A percentile compares a stretch with the other conserved stretches of the same genome.
These are phyloP conservation scores for Habroteleia sp. DNA, from an alignment of 2,888 invertebrate species.

Conservation along the genomic window DNA sequence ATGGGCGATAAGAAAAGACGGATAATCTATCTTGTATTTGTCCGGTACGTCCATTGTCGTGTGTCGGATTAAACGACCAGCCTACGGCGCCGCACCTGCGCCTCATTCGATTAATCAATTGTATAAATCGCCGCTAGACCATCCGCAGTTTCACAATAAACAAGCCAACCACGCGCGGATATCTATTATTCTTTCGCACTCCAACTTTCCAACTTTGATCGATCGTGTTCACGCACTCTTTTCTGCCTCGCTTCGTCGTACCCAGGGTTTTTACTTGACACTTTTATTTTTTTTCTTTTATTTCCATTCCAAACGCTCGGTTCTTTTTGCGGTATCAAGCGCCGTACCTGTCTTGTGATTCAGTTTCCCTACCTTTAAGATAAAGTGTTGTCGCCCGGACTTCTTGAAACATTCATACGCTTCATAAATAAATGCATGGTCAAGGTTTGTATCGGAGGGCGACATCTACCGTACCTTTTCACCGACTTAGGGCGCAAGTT, in stretches of 20 bases:
- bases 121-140: slow-evolving; percentile 49
- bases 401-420: slow-evolving; percentile 36
- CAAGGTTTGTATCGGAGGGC: background rate
- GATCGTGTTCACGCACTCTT: slow-evolving; percentile 51
- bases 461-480: background rate
- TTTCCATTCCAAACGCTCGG: background rate
- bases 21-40: slow-evolving; percentile 55
- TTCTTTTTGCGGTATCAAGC: slow-evolving; percentile 5
- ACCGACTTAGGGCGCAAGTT: background rate
- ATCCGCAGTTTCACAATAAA: slow-evolving; percentile 49
- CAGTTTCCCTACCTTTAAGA: slow-evolving; percentile 21
- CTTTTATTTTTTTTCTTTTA: background rate
- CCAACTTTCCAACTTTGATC: slow-evolving; percentile 57
- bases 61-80: slow-evolving; percentile 8
- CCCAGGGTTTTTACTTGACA: no score
- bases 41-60: slow-evolving; percentile 29
- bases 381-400: slow-evolving; percentile 25
- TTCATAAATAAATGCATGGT: slow-evolving; percentile 47
- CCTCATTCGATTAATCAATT: slow-evolving; percentile 59
- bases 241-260: slow-evolving; percentile 8
- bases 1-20: slow-evolving; percentile 31
- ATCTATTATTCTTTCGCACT: slow-evolving; percentile 54
- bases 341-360: slow-evolving; percentile 17
- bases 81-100: slow-evolving; percentile 47
- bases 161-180: slow-evolving; percentile 39